Percentiles rank a stretch among this genome's conserved stretches.
phyloP scores from a whole-genome alignment of 2,888 invertebrate species.

The Saturnia japonica region DNA sequence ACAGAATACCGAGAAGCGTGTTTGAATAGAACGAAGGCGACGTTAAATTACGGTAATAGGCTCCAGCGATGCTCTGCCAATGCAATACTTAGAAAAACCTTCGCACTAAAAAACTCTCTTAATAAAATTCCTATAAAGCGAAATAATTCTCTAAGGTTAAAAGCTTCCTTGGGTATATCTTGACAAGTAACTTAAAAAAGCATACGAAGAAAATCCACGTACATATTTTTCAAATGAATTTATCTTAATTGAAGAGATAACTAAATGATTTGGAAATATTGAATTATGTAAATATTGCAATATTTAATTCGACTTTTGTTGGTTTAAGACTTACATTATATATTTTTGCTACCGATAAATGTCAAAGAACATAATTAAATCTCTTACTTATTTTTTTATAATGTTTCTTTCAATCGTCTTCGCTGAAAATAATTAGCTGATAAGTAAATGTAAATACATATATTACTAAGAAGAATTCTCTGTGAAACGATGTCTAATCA shows the following conservation, averaged over 20 bases:
- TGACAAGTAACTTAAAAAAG: background rate
- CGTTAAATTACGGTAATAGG: slow-evolving; percentile 30
- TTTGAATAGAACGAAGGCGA: slow-evolving; percentile 21
- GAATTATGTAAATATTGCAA: no score
- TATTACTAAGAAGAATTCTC: background rate
- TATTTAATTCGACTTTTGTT: background rate
- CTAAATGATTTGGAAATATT: background rate
- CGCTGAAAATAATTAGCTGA: no score
- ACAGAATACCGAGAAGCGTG: slow-evolving; percentile 18
- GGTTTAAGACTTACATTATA: background rate
- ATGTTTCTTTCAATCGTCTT: no score
- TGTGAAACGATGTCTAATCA: slow-evolving; percentile 13
- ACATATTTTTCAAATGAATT: background rate
- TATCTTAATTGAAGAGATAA: background rate
- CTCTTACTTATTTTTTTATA: no score
- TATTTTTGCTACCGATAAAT: no score
- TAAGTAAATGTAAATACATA: background rate
- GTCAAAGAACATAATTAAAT: no score
- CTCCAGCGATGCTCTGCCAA: slow-evolving; percentile 20
- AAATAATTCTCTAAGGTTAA: slow-evolving; percentile 11
- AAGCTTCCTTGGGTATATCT: background rate
- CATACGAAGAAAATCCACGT: background rate
- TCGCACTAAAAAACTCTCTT: slow-evolving; percentile 19
- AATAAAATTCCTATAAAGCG: slow-evolving; percentile 15
- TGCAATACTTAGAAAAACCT: slow-evolving; percentile 24